Evolutionary conservation across 2,888 invertebrate genomes (phyloP), one percentile per base, ranked within the genome.

Genomic region (Acholoe squamosa): DNA sequence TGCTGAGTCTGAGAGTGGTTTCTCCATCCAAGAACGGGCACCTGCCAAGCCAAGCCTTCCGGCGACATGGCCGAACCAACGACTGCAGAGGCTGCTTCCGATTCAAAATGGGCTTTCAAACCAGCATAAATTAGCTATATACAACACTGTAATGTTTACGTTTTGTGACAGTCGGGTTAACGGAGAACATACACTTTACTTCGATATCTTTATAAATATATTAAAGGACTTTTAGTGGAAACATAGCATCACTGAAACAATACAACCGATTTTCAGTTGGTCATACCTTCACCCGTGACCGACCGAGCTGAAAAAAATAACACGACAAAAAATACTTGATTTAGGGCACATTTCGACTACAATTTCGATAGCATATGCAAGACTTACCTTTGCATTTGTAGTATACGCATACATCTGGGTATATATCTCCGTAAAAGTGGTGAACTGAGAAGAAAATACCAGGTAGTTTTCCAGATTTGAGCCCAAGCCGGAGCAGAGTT

Each of bases 101-200:
- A 80, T 80, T 80, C 80, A 80, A 80, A 80, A 80, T 80, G 80
- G 43, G 33, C 80, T 43, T 80, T 80, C 80, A 76, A 34, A 80
- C 80, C 43, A n/a, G 80, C 80, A 80, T 80, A 80, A 80, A 80
- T 80, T 80, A 80, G 80, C 80, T 25, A n/a, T 34, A 80, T 43
- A 43, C 43, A 80, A 33, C 1, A 10, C 12, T 19, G 33, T 12
- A 33, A 33, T 14, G 28, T 28, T n/a, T 71, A 1, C 3, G 28
- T 16, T 71, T n/a, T 3, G 31, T 71, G 71, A 43, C 5, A 43
- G 71, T 71, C 5, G 19, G 19, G 61, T 10, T 10, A 12, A 61
- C 14, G 14, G 19, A 19, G 5, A 61, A 19, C 19, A 61, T 7
- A 61, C 22, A 12, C 61, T n/a, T 3, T n/a, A 61, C 19, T 7